Conservation (phyloP, 2,888 invertebrate species). For the Nomada hirtipes region DNA sequence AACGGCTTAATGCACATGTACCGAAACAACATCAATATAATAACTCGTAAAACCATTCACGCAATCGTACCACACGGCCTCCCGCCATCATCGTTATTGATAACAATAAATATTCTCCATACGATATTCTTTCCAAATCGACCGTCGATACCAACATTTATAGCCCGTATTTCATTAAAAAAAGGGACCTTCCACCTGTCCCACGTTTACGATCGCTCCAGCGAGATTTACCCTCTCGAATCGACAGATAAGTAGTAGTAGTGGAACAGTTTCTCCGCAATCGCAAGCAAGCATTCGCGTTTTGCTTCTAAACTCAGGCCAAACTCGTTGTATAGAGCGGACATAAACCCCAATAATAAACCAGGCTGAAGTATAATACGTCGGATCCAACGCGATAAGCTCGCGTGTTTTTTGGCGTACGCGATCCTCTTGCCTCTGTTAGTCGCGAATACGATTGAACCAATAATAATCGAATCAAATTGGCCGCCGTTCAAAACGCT, state of each 20-base stretch:
- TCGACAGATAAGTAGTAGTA: constrained; percentile 13
- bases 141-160: constrained; percentile 27
- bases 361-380: constrained; percentile 6
- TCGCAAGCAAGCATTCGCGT: constrained; percentile 34
- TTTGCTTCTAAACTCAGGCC: constrained; percentile 36
- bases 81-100: neutral
- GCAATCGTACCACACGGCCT: neutral
- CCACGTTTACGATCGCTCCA: constrained; percentile 36
- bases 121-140: neutral
- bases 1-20: no score
- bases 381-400: constrained; percentile 11
- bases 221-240: constrained; percentile 32
- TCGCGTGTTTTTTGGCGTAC: constrained; percentile 4
- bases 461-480: constrained; percentile 24
- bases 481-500: constrained; percentile 18
- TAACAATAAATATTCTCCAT: neutral
- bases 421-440: neutral
- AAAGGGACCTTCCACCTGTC: constrained; percentile 29
- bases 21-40: neutral
- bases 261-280: constrained; percentile 18
- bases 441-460: neutral
- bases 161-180: constrained; percentile 6
- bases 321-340: constrained; percentile 17
- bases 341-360: constrained; percentile 41
- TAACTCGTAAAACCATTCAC: neutral